Conservation (phyloP, 2,888 invertebrate species). For the Pterostichus madidus region DNA sequence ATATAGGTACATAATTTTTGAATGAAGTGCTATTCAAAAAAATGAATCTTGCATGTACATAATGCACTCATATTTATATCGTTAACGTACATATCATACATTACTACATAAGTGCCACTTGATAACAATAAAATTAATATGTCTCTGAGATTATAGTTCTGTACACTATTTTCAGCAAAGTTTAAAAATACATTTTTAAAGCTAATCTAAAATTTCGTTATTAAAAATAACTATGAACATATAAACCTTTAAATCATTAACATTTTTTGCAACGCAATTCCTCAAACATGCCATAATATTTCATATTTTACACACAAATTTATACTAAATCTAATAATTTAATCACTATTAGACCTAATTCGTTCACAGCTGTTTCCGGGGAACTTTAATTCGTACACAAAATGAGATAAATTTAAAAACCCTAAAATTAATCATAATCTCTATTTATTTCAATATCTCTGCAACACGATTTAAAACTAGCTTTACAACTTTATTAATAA, state of each 20-base stretch:
- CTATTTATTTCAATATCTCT: too few relatives aligned
- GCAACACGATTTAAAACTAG: too few relatives aligned
- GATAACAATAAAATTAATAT: not conserved
- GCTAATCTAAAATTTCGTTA: slow-evolving; percentile 40
- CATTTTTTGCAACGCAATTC: slow-evolving; percentile 5
- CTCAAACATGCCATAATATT: slow-evolving; percentile 1
- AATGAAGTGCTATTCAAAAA: not conserved
- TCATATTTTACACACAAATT: slow-evolving; percentile 1
- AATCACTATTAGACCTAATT: slow-evolving; percentile 6
- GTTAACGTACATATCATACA: not conserved
- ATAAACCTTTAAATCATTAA: slow-evolving; percentile 34
- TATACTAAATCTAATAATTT: not conserved
- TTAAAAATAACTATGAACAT: slow-evolving; percentile 25
- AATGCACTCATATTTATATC: not conserved
- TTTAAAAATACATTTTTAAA: slow-evolving; percentile 44
- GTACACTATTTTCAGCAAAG: slow-evolving; percentile 39
- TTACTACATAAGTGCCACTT: not conserved
- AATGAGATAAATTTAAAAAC: too few relatives aligned
- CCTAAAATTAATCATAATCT: too few relatives aligned
- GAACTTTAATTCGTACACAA: not conserved
- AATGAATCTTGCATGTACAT: not conserved
- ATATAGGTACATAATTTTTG: not conserved
- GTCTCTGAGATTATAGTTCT: slow-evolving; percentile 11
- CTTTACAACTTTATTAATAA: too few relatives aligned
- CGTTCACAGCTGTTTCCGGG: slow-evolving; percentile 10